Base-by-base conservation (phyloP, 2,113 vertebrate species). In the Lophotis ruficrista region DNA sequence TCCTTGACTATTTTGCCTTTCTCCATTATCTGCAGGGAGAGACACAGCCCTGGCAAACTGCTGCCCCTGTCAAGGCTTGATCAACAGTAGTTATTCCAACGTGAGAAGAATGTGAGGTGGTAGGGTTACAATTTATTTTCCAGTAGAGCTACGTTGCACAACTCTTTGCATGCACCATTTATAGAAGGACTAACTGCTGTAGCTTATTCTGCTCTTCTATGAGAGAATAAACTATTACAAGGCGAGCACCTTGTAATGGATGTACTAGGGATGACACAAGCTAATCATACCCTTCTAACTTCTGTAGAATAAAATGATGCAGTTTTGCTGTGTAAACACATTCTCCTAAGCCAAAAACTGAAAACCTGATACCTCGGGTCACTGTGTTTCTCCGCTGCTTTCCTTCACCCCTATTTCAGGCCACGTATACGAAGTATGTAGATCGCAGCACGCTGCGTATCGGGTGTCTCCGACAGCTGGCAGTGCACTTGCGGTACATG, bases 361-460 rank as follows among this genome's bases (percentile, higher is more conserved):
- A 48, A 76, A 96, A 85, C 38, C 41, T 50, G 77, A 78, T 76
- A 65, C 37, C 43, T 85, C 0, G 0, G 51, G 43, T 86, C 65
- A 33, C 51, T 28, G 48, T 84, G 70, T 58, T 87, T 92, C 89
- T 79, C 41, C 16, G 0, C 12, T 27, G 47, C 57, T 82, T 77
- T 58, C 81, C 87, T 89, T 95, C 93, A 92, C 81, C 87, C 45
- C 70, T 84, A 8, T 92, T 37, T 91, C 78, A 96, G 96, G 95
- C 84, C 84, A 85, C 6, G 1, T 7, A 70, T n/a, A 76, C 14
- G 0, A 61, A 69, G 80, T n/a, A 35, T 71, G 57, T 24, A 4
- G 65, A 23, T 60, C 9, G 3, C 10, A 10, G 72, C 77, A 31
- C 9, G 89, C 45, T 12, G 14, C 0, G 1, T 45, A 82, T 96